Conservation (phyloP, 1,140 invertebrate genomes). For the Drosophila leontia region DNA sequence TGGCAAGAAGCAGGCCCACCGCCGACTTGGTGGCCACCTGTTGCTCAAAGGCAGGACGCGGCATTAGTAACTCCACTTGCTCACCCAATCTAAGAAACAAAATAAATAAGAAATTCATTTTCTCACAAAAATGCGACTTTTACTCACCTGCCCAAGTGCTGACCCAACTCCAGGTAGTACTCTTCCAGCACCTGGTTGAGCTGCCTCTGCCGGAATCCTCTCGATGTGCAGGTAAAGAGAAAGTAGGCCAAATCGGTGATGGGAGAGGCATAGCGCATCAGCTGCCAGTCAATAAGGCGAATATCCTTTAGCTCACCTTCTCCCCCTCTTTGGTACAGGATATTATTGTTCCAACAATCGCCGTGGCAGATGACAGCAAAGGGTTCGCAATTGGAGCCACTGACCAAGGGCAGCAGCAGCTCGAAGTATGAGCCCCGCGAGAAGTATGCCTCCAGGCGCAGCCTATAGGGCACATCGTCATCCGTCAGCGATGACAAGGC, state of each 20-base stretch:
- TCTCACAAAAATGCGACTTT: no score
- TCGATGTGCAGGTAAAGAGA: slow-evolving; percentile 86
- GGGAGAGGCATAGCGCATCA: slow-evolving; percentile 86
- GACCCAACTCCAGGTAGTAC: slow-evolving; percentile 86
- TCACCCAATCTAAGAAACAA: slow-evolving; percentile 74
- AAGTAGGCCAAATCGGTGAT: slow-evolving; percentile 87
- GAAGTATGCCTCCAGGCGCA: slow-evolving; percentile 53
- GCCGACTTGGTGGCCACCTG: slow-evolving; percentile 79
- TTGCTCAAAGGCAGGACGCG: slow-evolving; percentile 81
- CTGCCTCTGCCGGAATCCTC: slow-evolving; percentile 85
- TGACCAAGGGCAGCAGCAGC: slow-evolving; percentile 41
- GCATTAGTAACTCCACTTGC: slow-evolving; percentile 85
- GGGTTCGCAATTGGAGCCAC: slow-evolving; percentile 70
- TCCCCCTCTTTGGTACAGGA: slow-evolving; percentile 85
- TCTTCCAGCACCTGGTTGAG: slow-evolving; percentile 85
- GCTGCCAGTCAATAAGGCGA: slow-evolving; percentile 87
- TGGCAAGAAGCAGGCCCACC: slow-evolving; percentile 77
- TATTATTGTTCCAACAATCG: slow-evolving; percentile 87
- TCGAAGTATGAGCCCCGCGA: slow-evolving; percentile 48
- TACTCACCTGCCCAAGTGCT: slow-evolving; percentile 66
- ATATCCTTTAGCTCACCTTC: slow-evolving; percentile 59
- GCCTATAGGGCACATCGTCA: slow-evolving; percentile 21
- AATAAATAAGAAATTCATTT: slow-evolving; percentile 36
- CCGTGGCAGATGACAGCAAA: slow-evolving; percentile 86
- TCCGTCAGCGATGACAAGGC: slow-evolving; percentile 44